Evolutionary conservation across 2,113 vertebrate species (phyloP), one percentile per base, ranked within the genome.

Genomic region (Bubo bubo): DNA sequence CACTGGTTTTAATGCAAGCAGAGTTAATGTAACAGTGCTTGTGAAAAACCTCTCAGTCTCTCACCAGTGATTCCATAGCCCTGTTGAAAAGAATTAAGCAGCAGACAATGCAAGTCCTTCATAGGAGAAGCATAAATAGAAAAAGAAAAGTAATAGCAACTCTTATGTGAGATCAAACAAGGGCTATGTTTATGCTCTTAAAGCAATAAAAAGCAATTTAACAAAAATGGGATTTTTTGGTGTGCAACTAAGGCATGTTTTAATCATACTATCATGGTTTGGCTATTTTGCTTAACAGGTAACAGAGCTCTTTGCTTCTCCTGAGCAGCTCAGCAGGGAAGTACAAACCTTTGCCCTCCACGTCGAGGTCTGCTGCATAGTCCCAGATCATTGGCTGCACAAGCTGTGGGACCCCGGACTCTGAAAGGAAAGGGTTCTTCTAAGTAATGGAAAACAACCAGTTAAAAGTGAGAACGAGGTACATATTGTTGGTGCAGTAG

Each of bases 331-430:
- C 16, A 59, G 39, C 34, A 82, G 45, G 79, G 77, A 52, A 71
- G 23, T 84, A 98, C 98, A 85, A 98, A 99, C 99, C 98, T 90
- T 98, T 99, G 91, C 85, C 76, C 5, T 98, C 96, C 86, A 99
- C 98, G 3, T 99, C 98, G 32, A 99, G 97, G 96, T 98, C 96
- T 4, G 99, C 98, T 37, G 96, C 96, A 35, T 99, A 99, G 98
- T 99, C 99, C 99, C 99, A 99, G 94, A 99, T 97, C 99, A 99
- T 99, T 0, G 98, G 99, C 96, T 99, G 98, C 93, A 99, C 98
- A 6, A 99, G 97, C 81, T 99, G 98, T 3, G 98, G 98, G 27
- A 99, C 91, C 35, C 98, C 99, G 0, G 99, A 99, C 3, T 96
- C 99, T 99, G 97, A 30, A 97, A 58, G 68, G 73, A 88, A 74